Evolutionary conservation across 2,888 invertebrate genomes (phyloP), one percentile per base, ranked within the genome.

Genomic region (Cactoblastis cactorum): DNA sequence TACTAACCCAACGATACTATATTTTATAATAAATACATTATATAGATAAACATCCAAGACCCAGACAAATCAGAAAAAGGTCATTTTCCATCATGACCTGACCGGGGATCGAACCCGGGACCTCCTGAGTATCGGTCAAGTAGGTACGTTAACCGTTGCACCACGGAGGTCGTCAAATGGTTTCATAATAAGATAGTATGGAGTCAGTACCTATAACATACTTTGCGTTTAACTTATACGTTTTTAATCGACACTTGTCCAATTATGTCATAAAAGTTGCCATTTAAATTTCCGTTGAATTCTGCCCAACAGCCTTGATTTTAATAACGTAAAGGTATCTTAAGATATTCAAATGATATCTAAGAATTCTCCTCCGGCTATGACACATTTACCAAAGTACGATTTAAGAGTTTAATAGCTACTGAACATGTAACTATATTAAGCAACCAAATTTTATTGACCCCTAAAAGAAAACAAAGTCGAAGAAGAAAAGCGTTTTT

Each of bases 381-480:
- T 77, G 80, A 80, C 80, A 80, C 68, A 78, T 72, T 71, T 64
- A 56, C 52, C 61, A 60, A 63, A 61, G 61, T 62, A 65, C 49
- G 53, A 52, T 54, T 74, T 76, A 76, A 72, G 69, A 74, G 75
- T 72, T 70, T 78, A 70, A 80, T 74, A 66, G 70, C 79, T 76
- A 74, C 79, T 62, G 67, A 65, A 61, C 58, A 59, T 52, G 59
- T 56, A 59, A 56, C 57, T 58, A 57, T 47, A 55, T 53, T 50
- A 50, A 52, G 33, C 52, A 52, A 55, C 58, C 61, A 63, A 48
- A 38, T 32, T 45, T 43, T 9, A 3, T 12, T 45, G 59, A 56
- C 12, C 59, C 17, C 0, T 6, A 1, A 2, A 0, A 2, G 4
- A 4, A n/a, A 57, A 33, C 11, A 33, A 45, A 4, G 0, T 33